phyloP scores from a whole-genome alignment of 1,140 invertebrate genomes.

The Heterodera schachtii region DNA sequence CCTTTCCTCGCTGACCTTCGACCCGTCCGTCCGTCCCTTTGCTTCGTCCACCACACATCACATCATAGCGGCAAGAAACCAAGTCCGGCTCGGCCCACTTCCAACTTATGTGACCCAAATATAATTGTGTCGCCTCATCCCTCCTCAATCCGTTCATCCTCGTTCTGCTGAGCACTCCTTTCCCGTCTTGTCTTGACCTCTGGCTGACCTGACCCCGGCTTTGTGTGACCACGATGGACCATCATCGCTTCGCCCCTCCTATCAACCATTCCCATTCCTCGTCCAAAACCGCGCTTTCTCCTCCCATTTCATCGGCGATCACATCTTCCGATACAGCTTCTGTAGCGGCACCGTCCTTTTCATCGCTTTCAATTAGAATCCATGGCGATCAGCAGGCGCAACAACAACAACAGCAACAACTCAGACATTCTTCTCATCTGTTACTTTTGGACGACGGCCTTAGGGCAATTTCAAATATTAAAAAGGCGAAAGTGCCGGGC shows the following conservation, averaged over 20 bases:
- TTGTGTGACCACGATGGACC: constrained; percentile 1
- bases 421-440: background rate
- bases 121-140: constrained; percentile 2
- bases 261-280: background rate
- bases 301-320: background rate
- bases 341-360: background rate
- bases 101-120: background rate
- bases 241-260: background rate
- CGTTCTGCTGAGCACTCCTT: background rate
- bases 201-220: background rate
- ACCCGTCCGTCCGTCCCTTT: constrained; percentile 9
- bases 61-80: background rate
- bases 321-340: background rate
- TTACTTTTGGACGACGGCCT: background rate
- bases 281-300: background rate
- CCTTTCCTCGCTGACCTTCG: constrained; percentile 9
- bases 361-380: background rate
- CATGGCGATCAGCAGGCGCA: background rate
- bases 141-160: background rate
- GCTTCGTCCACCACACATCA: background rate
- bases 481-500: background rate
- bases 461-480: background rate
- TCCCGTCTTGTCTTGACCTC: constrained; percentile 4
- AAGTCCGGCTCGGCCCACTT: background rate
- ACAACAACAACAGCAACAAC: background rate